phyloP scores from a whole-genome alignment of 2,888 invertebrate species.

The Saturnia pavonia region DNA sequence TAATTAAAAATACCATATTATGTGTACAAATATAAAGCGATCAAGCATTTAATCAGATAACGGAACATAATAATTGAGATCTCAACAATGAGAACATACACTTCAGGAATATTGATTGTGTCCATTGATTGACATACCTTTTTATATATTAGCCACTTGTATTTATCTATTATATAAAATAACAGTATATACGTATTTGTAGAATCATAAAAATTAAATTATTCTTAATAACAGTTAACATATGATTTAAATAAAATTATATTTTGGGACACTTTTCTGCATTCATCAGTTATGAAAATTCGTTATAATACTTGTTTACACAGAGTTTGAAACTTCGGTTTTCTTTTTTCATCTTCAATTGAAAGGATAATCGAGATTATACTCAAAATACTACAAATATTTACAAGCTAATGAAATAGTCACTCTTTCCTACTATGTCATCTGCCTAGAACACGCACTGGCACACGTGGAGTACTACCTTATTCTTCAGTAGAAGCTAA shows the following conservation, averaged over 20 bases:
- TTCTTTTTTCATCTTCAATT: too few species aligned
- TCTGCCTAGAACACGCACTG: too few species aligned
- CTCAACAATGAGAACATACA: slow-evolving; percentile 22
- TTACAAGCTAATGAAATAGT: too few species aligned
- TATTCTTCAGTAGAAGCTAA: too few species aligned
- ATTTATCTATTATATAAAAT: background rate
- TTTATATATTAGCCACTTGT: background rate
- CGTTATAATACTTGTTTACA: too few species aligned
- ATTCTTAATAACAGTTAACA: background rate
- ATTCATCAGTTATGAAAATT: too few species aligned
- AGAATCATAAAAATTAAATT: background rate
- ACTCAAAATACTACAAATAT: too few species aligned
- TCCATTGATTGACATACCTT: slow-evolving; percentile 32
- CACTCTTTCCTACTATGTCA: too few species aligned
- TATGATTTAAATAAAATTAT: background rate
- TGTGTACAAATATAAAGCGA: background rate
- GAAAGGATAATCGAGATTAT: too few species aligned
- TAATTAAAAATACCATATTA: background rate
- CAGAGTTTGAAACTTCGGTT: too few species aligned
- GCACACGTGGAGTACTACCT: too few species aligned
- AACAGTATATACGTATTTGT: background rate
- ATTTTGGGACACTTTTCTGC: too few species aligned
- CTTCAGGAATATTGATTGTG: slow-evolving; percentile 35
- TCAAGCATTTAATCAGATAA: slow-evolving; percentile 8
- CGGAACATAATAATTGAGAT: background rate